Conservation (phyloP, 2,888 invertebrate species). For the Ophion costatus region DNA sequence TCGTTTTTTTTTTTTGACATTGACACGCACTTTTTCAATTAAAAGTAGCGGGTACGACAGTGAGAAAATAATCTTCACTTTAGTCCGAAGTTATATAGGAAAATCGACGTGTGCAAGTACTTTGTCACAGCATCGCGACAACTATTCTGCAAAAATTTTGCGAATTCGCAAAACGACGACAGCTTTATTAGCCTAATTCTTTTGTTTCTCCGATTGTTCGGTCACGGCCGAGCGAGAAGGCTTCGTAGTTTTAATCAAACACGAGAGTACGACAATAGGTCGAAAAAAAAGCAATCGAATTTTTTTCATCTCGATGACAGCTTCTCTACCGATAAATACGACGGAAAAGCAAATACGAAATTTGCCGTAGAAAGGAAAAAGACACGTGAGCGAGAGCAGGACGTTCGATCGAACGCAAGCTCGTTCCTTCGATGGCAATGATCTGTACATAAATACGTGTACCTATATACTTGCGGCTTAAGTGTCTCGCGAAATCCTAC, state of each 20-base stretch:
- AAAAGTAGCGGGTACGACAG: too few relatives aligned
- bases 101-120: background rate
- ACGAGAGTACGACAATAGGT: background rate
- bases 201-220: conserved; percentile 34
- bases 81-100: background rate
- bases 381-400: background rate
- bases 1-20: too few relatives aligned
- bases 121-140: background rate
- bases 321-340: background rate
- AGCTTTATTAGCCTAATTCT: conserved; percentile 50
- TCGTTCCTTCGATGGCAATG: conserved; percentile 14
- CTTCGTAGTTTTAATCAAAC: conserved; percentile 20
- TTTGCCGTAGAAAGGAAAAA: conserved; percentile 2
- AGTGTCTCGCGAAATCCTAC: conserved; percentile 39
- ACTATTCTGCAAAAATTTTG: too few relatives aligned
- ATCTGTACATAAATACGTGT: conserved; percentile 45
- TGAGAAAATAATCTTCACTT: too few relatives aligned
- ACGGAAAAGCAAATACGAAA: conserved; percentile 6
- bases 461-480: conserved; percentile 42
- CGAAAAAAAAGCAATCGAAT: background rate
- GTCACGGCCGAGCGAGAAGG: conserved; percentile 9
- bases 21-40: too few relatives aligned
- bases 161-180: conserved; percentile 16
- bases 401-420: conserved; percentile 16
- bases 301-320: background rate